Base-by-base conservation (phyloP, 2,797 vertebrate genomes). In the Protonibea diacanthus region DNA sequence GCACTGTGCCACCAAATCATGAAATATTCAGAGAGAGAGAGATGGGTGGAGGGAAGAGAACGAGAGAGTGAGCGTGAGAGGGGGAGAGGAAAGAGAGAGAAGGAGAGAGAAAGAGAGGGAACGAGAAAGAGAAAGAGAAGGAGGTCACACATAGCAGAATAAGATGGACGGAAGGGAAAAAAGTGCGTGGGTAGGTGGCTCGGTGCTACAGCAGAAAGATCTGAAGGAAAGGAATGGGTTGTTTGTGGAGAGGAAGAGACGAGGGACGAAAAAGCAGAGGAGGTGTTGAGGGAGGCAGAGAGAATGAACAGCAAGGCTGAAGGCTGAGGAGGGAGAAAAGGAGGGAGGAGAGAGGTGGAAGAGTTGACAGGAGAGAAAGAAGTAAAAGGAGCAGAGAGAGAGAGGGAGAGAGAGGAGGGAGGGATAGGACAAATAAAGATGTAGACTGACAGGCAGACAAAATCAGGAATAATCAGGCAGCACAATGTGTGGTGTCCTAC, bases 11-110 rank as follows among this genome's bases (percentile, higher is more conserved):
- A 95, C 92, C 93, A 94, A 94, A 78, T 90, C 96, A 98, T 99
- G 91, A 98, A 98, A 98, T 97, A 99, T 99, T 97, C 96, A 99
- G 82, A 86, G 74, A 80, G 75, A 73, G 76, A 81, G 76, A 71
- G 81, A 73, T 29, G 68, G 69, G 66, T 80, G 66, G 68, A 70
- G 61, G 29, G 8, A 38, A 9, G 33, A 38, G 33, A 38, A 9
- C 8, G 82, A 86, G 72, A 80, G 75, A 73, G 84, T 23, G 75
- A 49, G 70, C 61, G 75, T 77, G 53, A 76, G 64, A 69, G 61
- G 27, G 53, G 69, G 76, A 71, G 75, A 75, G 53, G 29, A 73
- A n/a, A 38, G 64, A 72, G 59, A 73, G 66, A 72, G 55, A 71
- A 47, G 48, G 45, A 63, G 53, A 79, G 67, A 45, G 73, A 52